Evolutionary conservation across 2,797 vertebrate genomes (phyloP).

Genomic region (Sebastes flavidus): DNA sequence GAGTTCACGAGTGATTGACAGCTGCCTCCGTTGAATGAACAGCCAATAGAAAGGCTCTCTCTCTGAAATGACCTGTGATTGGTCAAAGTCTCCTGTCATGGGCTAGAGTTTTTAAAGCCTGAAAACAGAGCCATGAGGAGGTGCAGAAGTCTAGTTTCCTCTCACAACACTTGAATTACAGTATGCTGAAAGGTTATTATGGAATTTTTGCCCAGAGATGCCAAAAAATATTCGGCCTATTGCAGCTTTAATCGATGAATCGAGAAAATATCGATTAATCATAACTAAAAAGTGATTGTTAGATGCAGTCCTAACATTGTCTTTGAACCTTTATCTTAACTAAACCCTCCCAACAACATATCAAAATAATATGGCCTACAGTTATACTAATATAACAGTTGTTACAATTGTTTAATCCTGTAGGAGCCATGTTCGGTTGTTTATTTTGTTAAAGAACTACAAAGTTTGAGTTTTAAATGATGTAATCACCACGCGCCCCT

Average conservation of each 20-base stretch:
- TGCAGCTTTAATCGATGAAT: neutral
- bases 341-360: neutral
- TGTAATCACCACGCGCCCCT: rapidly evolving
- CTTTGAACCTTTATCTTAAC: neutral
- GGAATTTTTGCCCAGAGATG: too few species aligned
- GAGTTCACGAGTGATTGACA: rapidly evolving
- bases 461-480: neutral
- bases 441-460: neutral
- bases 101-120: too few species aligned
- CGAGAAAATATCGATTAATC: neutral
- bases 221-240: too few species aligned
- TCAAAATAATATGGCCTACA: neutral
- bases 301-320: too few species aligned
- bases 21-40: too few species aligned
- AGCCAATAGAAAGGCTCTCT: too few species aligned
- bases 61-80: too few species aligned
- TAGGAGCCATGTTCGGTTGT: neutral
- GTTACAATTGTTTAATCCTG: neutral
- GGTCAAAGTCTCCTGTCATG: too few species aligned
- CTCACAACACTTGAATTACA: too few species aligned
- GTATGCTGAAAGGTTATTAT: rapidly evolving
- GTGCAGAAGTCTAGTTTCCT: too few species aligned
- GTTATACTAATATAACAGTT: neutral
- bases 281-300: neutral
- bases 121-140: too few species aligned